These are phyloP conservation scores for Cancer borealis DNA, from an alignment of 2,888 invertebrate genomes.

Conservation along the genomic window DNA sequence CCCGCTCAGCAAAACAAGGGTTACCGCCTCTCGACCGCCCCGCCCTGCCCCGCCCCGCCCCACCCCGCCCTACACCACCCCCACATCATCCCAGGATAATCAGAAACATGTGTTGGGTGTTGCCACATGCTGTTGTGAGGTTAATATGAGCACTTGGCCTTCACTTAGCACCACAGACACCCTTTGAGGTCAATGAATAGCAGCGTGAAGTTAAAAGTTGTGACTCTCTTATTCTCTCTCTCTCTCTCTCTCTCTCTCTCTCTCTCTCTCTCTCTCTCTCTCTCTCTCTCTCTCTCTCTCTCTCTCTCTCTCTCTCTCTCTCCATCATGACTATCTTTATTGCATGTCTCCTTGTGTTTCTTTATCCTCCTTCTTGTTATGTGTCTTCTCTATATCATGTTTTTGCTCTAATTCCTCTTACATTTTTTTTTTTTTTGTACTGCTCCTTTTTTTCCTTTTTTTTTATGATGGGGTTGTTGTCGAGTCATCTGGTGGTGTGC, in stretches of 20 bases:
- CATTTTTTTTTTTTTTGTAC: not conserved
- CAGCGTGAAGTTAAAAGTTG: not conserved
- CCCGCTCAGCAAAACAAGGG: not conserved
- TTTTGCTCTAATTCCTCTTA: not conserved
- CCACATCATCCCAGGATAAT: not conserved
- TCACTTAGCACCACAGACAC: not conserved
- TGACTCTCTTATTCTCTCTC: not conserved
- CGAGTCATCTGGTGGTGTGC: not conserved
- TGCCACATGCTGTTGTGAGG: constrained; percentile 3
- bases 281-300: constrained; percentile 21
- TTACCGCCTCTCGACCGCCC: not conserved
- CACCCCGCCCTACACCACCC: not conserved
- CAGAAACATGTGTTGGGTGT: not conserved
- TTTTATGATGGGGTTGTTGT: not conserved
- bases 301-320: constrained; percentile 14
- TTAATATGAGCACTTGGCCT: not conserved
- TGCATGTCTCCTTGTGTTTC: not conserved
- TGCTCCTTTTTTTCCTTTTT: no score
- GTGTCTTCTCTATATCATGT: not conserved
- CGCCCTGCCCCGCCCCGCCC: not conserved
- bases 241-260: constrained; percentile 15
- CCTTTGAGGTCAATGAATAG: not conserved
- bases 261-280: not conserved
- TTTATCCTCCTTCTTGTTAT: not conserved
- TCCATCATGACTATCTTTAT: not conserved